phyloP scores from a whole-genome alignment of 2,888 invertebrate species.

The Kuschelorhynchus macadamiae region DNA sequence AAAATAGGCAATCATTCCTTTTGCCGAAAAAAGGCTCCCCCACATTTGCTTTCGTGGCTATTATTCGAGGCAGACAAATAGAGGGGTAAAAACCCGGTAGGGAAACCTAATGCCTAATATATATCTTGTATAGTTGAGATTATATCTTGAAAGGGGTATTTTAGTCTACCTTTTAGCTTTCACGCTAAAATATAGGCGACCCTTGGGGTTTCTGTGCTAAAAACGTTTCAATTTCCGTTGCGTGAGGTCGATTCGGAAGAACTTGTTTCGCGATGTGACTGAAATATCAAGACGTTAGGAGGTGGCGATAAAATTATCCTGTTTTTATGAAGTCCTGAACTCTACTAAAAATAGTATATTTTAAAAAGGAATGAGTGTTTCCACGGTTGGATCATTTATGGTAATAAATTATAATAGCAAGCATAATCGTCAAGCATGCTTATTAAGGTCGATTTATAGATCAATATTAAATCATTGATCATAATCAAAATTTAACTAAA shows the following conservation, averaged over 20 bases:
- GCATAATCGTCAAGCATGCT: too few relatives aligned
- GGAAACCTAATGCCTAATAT: conserved; percentile 33
- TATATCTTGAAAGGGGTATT: conserved; percentile 35
- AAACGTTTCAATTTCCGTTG: conserved; percentile 20
- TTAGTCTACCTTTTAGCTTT: conserved; percentile 39
- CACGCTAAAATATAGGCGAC: conserved; percentile 34
- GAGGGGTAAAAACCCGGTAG: too few relatives aligned
- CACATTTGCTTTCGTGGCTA: conserved; percentile 26
- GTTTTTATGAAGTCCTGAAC: too few relatives aligned
- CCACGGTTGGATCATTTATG: too few relatives aligned
- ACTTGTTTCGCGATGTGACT: background rate
- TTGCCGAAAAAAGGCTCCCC: conserved; percentile 19
- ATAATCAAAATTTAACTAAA: too few relatives aligned
- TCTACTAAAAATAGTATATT: too few relatives aligned
- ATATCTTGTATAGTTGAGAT: conserved; percentile 39
- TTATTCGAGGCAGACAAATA: conserved; percentile 34
- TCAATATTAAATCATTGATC: too few relatives aligned
- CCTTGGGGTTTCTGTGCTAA: conserved; percentile 21
- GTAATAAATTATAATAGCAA: too few relatives aligned
- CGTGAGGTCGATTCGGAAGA: background rate
- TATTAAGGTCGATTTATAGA: too few relatives aligned
- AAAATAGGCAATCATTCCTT: background rate
- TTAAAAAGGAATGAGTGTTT: too few relatives aligned
- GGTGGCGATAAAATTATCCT: too few relatives aligned
- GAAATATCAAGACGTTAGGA: too few relatives aligned